Conservation (phyloP, 2,113 vertebrate species). For the Scalopus aquaticus region DNA sequence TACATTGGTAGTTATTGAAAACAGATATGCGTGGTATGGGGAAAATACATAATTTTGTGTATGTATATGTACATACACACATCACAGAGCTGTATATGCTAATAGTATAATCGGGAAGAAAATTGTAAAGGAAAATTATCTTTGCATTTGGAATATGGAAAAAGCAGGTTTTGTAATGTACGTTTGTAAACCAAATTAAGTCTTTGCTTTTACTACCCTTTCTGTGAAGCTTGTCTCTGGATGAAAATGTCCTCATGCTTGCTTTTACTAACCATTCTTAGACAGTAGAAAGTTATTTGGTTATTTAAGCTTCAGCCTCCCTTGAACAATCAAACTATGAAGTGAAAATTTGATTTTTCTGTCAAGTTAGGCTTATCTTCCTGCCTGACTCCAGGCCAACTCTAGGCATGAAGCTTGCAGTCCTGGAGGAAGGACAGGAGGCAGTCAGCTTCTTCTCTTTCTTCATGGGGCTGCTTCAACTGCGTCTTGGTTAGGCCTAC, state of each 20-base stretch:
- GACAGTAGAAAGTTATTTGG: not conserved
- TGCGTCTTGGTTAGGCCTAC: not conserved
- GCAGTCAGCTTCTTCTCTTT: not conserved
- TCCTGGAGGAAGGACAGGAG: not conserved
- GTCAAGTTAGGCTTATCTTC: not conserved
- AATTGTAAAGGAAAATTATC: not conserved
- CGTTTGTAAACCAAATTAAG: not conserved
- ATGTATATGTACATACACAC: not conserved
- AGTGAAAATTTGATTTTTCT: not conserved
- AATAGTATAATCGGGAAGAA: not conserved
- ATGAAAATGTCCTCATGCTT: not conserved
- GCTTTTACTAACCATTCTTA: not conserved
- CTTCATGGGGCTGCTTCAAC: not conserved
- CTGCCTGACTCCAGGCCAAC: not conserved
- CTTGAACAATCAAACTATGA: not conserved
- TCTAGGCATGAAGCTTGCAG: rapidly evolving
- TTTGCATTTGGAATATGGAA: not conserved
- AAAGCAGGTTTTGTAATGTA: not conserved
- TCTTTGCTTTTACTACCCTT: not conserved
- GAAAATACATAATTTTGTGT: not conserved
- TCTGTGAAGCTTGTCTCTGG: not conserved
- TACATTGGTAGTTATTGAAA: not conserved
- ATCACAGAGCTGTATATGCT: too few species aligned
- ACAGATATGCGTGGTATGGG: not conserved
- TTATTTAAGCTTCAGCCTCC: not conserved